These are phyloP conservation scores for Tanytarsus gracilentus DNA, from an alignment of 2,888 invertebrate species.

Conservation along the genomic window DNA sequence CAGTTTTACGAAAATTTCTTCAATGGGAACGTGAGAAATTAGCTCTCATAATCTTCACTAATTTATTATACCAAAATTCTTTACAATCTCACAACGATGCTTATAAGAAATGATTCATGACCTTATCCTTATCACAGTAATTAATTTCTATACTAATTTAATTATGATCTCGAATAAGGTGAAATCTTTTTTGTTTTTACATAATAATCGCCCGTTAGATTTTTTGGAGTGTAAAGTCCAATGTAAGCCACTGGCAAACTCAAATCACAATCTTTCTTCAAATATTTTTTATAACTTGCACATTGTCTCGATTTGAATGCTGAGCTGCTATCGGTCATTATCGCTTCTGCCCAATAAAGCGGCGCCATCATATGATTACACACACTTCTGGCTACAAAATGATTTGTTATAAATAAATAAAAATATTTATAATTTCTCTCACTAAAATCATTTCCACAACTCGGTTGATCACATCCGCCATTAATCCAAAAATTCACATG, in stretches of 20 bases:
- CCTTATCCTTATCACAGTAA: background rate
- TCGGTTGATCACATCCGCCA: slow-evolving; percentile 3
- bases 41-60: too few species aligned
- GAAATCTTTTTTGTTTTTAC: background rate
- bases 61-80: too few species aligned
- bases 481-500: background rate
- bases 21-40: too few species aligned
- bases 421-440: background rate
- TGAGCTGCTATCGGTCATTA: background rate
- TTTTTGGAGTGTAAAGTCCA: background rate
- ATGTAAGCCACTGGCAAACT: background rate
- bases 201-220: background rate
- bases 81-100: too few species aligned
- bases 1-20: too few species aligned
- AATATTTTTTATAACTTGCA: background rate
- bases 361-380: background rate
- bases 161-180: background rate
- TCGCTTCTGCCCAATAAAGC: background rate
- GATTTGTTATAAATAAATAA: background rate
- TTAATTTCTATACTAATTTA: background rate
- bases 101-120: background rate
- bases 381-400: background rate
- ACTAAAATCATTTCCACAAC: background rate
- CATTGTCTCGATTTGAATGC: background rate
- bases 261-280: background rate